Percentiles rank a stretch among this genome's conserved stretches.
phyloP scores from a whole-genome alignment of 2,113 vertebrate genomes.

The Fulica atra region DNA sequence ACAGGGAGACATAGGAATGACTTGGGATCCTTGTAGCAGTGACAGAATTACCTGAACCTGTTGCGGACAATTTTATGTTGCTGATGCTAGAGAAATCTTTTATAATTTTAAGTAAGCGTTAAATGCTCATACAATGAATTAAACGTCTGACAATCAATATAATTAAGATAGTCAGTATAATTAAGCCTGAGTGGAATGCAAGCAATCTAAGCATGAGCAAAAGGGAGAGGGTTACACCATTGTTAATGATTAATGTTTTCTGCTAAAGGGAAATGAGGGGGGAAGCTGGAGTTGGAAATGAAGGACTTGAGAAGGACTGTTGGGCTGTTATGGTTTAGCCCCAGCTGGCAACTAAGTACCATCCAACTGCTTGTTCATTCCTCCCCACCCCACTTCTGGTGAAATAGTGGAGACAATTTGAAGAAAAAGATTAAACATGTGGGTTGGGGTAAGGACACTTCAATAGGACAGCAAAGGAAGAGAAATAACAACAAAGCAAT shows the following conservation, averaged over 20 bases:
- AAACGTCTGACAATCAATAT: background rate
- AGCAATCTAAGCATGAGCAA: background rate
- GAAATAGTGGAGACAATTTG: no score
- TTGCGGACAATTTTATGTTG: background rate
- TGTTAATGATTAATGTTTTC: background rate
- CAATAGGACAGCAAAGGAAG: no score
- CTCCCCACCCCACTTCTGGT: no score
- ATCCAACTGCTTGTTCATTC: no score
- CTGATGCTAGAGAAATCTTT: background rate
- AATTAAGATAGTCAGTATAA: background rate
- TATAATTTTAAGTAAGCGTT: background rate
- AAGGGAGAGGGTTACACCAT: background rate
- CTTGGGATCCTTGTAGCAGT: background rate
- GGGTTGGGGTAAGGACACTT: no score
- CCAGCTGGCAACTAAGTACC: no score
- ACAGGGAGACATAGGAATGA: background rate
- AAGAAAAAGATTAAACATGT: no score
- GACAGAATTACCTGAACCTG: background rate
- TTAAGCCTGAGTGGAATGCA: background rate
- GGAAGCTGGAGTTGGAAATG: background rate
- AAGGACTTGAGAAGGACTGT: background rate
- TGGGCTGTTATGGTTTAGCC: no score
- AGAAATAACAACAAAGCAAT: no score
- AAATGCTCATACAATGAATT: background rate
- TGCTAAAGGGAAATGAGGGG: accelerated